Evolutionary conservation across 2,797 vertebrate species (phyloP).

Genomic region (Synaphobranchus kaupii): DNA sequence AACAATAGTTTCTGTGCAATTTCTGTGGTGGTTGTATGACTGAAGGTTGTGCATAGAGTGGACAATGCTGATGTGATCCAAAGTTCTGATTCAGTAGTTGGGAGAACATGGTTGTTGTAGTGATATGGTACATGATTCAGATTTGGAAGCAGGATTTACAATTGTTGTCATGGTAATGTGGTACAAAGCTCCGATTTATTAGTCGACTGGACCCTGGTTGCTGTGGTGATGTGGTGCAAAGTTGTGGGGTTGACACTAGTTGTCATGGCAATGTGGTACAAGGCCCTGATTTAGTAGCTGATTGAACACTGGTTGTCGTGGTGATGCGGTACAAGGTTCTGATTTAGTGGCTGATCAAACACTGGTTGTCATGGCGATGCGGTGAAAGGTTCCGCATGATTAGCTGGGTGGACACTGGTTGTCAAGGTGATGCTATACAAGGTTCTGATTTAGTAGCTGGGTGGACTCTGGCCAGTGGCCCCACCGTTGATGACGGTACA

Average conservation of each 20-base stretch:
- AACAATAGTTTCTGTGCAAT: background rate
- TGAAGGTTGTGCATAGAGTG: background rate
- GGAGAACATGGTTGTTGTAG: background rate
- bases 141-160: background rate
- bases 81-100: background rate
- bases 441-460: slow-evolving; percentile 1
- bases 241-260: background rate
- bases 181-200: background rate
- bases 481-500: background rate
- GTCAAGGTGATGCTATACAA: background rate
- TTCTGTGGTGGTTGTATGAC: background rate
- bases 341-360: background rate
- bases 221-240: background rate
- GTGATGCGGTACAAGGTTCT: background rate
- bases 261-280: background rate
- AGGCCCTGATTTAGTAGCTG: background rate
- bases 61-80: background rate
- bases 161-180: background rate
- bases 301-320: slow-evolving; percentile 6
- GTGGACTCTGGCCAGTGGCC: background rate
- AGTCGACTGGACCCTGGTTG: background rate
- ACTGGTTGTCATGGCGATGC: background rate
- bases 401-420: slow-evolving; percentile 7
- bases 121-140: background rate
- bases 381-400: background rate